Percentiles rank a stretch among this genome's conserved stretches.
Evolutionary conservation across 2,113 vertebrate species (phyloP).

Genomic region (Tragulus kanchil): DNA sequence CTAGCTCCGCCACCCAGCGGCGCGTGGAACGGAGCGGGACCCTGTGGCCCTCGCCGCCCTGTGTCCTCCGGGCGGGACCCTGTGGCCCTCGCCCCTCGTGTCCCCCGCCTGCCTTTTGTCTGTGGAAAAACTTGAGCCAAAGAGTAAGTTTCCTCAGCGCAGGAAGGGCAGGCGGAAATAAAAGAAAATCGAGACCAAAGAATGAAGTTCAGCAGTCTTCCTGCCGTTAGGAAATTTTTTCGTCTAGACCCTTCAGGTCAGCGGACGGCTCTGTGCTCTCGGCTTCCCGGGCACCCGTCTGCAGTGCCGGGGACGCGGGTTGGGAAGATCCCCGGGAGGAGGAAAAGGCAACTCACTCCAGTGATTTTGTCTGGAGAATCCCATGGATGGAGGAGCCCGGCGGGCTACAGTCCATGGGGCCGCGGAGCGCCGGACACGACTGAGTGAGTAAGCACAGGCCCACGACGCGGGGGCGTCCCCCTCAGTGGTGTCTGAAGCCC

Average conservation of each 20-base stretch:
- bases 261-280: neutral
- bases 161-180: neutral
- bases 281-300: too few relatives aligned
- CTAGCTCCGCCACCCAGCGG: neutral
- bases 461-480: accelerated
- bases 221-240: too few relatives aligned
- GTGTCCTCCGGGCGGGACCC: neutral
- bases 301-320: neutral
- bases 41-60: too few relatives aligned
- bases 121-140: neutral
- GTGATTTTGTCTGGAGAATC: neutral
- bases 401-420: neutral
- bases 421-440: accelerated
- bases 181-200: too few relatives aligned
- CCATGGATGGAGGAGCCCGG: neutral
- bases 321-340: neutral
- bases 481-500: neutral
- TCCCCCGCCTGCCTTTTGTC: neutral
- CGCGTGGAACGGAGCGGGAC: neutral
- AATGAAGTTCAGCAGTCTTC: neutral
- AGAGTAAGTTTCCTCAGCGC: neutral
- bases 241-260: too few relatives aligned
- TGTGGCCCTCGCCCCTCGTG: accelerated
- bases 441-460: neutral
- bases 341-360: neutral